A percentile compares a stretch with the other conserved stretches of the same genome.
phyloP scores from a whole-genome alignment of 2,113 vertebrate genomes.

The Cacatua alba region DNA sequence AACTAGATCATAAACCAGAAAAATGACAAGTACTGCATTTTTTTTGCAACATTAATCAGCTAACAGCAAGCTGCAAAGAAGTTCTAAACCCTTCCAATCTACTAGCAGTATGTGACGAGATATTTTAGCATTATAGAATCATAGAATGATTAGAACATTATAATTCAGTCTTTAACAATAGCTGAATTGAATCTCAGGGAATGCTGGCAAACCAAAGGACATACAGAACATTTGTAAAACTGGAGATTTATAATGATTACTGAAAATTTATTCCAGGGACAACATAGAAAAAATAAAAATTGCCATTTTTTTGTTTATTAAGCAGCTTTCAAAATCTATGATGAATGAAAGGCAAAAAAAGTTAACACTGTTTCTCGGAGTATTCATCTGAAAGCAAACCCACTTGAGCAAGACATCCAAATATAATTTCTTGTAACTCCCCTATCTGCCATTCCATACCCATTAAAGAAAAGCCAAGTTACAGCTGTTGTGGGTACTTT shows the following conservation, averaged over 20 bases:
- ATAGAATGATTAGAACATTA: neutral
- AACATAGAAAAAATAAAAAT: neutral
- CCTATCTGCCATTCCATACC: neutral
- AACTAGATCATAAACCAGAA: neutral
- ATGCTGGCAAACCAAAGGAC: neutral
- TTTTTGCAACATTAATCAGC: neutral
- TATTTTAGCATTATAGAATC: neutral
- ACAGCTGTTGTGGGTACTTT: neutral
- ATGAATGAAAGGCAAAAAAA: neutral
- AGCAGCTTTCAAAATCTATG: neutral
- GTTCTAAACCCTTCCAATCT: neutral
- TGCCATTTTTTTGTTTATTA: neutral
- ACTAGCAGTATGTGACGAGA: neutral
- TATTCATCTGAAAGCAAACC: neutral
- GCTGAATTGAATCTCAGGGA: neutral
- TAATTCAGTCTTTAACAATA: neutral
- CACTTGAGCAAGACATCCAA: neutral
- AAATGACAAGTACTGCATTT: neutral
- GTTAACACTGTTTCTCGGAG: neutral
- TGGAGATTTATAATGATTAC: neutral
- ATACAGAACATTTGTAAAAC: neutral
- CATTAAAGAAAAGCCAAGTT: neutral
- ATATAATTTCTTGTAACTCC: neutral
- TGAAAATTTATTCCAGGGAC: neutral
- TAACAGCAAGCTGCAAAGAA: neutral